These are phyloP conservation scores for Dicranocentrus wangi DNA, from an alignment of 2,888 invertebrate species.

Conservation along the genomic window DNA sequence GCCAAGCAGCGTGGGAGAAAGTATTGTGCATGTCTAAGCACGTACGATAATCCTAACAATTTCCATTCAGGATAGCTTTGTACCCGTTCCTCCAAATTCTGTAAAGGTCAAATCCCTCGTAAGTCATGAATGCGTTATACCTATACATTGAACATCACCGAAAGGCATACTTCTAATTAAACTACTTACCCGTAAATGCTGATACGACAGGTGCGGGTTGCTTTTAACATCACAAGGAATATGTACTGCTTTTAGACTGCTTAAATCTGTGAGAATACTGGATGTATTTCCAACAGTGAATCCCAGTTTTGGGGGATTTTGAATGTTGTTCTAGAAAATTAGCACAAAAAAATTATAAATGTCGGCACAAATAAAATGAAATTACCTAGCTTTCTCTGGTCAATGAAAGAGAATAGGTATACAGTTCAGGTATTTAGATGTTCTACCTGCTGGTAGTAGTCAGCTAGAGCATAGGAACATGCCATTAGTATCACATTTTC, in stretches of 20 bases:
- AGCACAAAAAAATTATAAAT: background rate
- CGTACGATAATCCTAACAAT: conserved; percentile 43
- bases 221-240: conserved; percentile 11
- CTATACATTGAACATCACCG: background rate
- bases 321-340: conserved; percentile 41
- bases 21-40: conserved; percentile 14
- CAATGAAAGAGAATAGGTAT: too few relatives aligned
- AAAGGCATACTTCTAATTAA: background rate
- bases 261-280: background rate
- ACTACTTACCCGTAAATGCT: conserved; percentile 24
- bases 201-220: background rate
- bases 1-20: conserved; percentile 45
- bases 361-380: background rate
- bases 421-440: too few relatives aligned
- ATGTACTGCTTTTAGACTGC: conserved; percentile 16
- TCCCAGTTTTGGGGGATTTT: conserved; percentile 41
- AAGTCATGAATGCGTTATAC: background rate
- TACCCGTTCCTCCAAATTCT: conserved; percentile 30
- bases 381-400: too few relatives aligned
- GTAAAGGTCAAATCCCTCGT: too few relatives aligned
- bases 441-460: conserved; percentile 56
- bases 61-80: conserved; percentile 46
- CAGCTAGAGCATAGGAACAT: conserved; percentile 38
- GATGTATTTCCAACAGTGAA: conserved; percentile 23
- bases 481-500: conserved; percentile 55